Evolutionary conservation across 2,113 vertebrate species (phyloP), one percentile per base, ranked within the genome.

Genomic region (Erythrolamprus reginae): DNA sequence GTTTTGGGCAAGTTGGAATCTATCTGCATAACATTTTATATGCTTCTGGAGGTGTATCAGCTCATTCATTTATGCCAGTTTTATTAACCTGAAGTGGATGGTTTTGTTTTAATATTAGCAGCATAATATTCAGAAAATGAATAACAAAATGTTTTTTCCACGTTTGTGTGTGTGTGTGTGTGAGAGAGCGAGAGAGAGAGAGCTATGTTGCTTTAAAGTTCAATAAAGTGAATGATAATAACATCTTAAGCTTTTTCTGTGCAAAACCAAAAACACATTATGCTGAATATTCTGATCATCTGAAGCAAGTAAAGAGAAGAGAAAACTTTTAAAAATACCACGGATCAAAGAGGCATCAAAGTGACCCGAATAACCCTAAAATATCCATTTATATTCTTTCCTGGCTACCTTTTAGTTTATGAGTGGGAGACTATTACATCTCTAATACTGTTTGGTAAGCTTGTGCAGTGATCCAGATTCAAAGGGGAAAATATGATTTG

Each of bases 381-480:
- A 82, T 52, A 88, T 28, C 12, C 17, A 93, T 92, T 89, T 92
- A 77, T 48, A 28, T 92, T 92, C 7, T 1, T 93, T 92, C 61
- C 42, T 21, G 24, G 4, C 0, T 61, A 90, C 21, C 9, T 93
- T 83, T 65, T 61, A 33, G 7, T 70, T 17, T 52, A 53, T 85
- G 83, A 90, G 5, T 84, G 84, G 92, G 70, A 94, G 85, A 93
- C 84, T 0, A 82, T 19, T 50, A 38, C 0, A 8, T 47, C 82
- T 90, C 17, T 3, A 21, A 51, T 52, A 93, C 92, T 91, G 2
- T 0, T 77, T 42, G 33, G 33, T 42, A 77, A 17, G 3, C 70
- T 77, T 77, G 70, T 77, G 33, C 33, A 42, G 33, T 77, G 70
- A 77, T 77, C 70, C 70, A 0, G 70, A 77, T 77, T 77, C 33